Evolutionary conservation across 1,140 invertebrate species (phyloP), one percentile per base, ranked within the genome.

Genomic region (Rhagoletis pomonella): DNA sequence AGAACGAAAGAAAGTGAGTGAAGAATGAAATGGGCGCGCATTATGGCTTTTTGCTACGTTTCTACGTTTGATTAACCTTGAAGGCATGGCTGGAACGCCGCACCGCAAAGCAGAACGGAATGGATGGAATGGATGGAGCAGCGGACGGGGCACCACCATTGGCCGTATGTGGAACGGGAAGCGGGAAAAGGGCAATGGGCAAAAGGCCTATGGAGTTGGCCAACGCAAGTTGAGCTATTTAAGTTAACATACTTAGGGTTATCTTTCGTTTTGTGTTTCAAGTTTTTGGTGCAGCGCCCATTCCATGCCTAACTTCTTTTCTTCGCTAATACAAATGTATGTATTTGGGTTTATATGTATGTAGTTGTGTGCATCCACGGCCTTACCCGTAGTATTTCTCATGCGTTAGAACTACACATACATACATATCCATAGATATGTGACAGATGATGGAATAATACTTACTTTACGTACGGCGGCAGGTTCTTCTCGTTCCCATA

Each of bases 41-140:
- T 81, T 81, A 81, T 81, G 73, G 50, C 73, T 81, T 81, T 81
- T 81, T 50, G 73, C 50, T 81, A 81, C n/a, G n/a, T n/a, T n/a
- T n/a, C n/a, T n/a, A n/a, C 73, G 47, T 81, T 81, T 81, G 73
- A 81, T 81, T 81, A 55, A 81, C 44, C 73, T 81, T 81, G 73
- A n/a, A 81, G 73, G 73, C 67, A 73, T 73, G 17, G 67, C 42
- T 73, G 67, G 67, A 73, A 73, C 67, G 67, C 12, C 9, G 39
- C 44, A 17, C 14, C 17, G 42, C 67, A 17, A 14, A 73, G 12
- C 67, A 47, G 39, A 47, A 47, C 67, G 42, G 39, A 67, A 67
- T 39, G 64, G 64, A 67, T n/a, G n/a, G n/a, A 7, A n/a, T 5
- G n/a, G 29, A 67, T 67, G 64, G n/a, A 39, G 4, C 10, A 67